A percentile compares a stretch with the other conserved stretches of the same genome.
Conservation (phyloP, 1,140 invertebrate genomes). For the Euwallacea fornicatus region DNA sequence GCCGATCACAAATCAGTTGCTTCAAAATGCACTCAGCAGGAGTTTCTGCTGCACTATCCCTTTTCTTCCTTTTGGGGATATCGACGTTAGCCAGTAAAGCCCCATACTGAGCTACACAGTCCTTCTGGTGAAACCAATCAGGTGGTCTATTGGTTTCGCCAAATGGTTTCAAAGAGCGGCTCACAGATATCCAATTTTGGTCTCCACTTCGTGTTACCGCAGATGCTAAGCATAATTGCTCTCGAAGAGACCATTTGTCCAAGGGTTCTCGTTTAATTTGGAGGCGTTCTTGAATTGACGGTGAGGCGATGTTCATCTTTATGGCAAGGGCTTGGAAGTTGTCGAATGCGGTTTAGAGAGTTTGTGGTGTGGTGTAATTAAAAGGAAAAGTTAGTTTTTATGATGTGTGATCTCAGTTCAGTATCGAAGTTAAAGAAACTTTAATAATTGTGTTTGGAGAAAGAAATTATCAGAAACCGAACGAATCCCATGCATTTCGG, state of each 20-base stretch:
- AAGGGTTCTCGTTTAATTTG: slow-evolving; percentile 71
- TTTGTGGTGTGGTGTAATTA: too few species aligned
- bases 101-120: slow-evolving; percentile 88
- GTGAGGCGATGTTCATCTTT: neutral
- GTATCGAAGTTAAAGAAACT: too few species aligned
- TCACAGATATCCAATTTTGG: slow-evolving; percentile 93
- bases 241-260: slow-evolving; percentile 82
- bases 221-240: slow-evolving; percentile 83
- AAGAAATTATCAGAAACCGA: too few species aligned
- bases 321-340: too few species aligned
- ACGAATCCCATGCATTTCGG: too few species aligned
- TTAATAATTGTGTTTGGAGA: too few species aligned
- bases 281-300: slow-evolving; percentile 56
- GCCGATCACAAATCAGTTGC: slow-evolving; percentile 75
- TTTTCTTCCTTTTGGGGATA: slow-evolving; percentile 84
- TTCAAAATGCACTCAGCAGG: slow-evolving; percentile 79
- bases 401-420: too few species aligned
- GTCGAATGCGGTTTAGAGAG: too few species aligned
- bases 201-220: slow-evolving; percentile 86
- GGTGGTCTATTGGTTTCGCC: slow-evolving; percentile 73
- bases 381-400: too few species aligned
- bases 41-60: slow-evolving; percentile 64
- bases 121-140: slow-evolving; percentile 92
- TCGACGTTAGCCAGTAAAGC: slow-evolving; percentile 81
- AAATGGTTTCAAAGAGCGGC: slow-evolving; percentile 71